phyloP scores from a whole-genome alignment of 2,113 vertebrate genomes.

The Oreamnos americanus region DNA sequence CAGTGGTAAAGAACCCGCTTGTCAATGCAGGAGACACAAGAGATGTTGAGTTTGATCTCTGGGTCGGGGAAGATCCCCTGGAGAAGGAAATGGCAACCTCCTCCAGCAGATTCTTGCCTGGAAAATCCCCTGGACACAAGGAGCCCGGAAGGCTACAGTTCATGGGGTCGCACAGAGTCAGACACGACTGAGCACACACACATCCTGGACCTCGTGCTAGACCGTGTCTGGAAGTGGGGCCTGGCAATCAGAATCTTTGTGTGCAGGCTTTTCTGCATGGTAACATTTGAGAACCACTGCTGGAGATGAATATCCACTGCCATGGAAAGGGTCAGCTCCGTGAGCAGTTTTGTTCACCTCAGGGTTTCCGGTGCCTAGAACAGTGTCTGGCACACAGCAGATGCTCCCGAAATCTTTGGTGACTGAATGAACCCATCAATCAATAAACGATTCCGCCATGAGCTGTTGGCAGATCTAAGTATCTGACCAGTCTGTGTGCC shows the following conservation, averaged over 20 bases:
- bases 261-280: accelerated
- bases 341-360: accelerated
- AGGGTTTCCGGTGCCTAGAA: not conserved
- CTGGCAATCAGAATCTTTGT: not conserved
- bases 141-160: not conserved
- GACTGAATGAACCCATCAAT: not conserved
- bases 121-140: not conserved
- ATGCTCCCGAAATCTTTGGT: not conserved
- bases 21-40: not conserved
- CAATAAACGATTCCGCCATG: not conserved
- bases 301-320: accelerated
- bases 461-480: not conserved
- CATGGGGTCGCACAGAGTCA: not conserved
- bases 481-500: not conserved
- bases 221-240: accelerated
- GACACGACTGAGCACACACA: not conserved
- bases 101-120: not conserved
- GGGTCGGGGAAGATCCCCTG: not conserved
- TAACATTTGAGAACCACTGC: accelerated
- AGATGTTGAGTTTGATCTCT: not conserved
- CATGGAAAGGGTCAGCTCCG: not conserved
- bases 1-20: not conserved
- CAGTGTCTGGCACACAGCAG: not conserved
- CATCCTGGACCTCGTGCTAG: not conserved
- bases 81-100: not conserved